phyloP scores from a whole-genome alignment of 2,113 vertebrate species.

The Leucosticte australis region DNA sequence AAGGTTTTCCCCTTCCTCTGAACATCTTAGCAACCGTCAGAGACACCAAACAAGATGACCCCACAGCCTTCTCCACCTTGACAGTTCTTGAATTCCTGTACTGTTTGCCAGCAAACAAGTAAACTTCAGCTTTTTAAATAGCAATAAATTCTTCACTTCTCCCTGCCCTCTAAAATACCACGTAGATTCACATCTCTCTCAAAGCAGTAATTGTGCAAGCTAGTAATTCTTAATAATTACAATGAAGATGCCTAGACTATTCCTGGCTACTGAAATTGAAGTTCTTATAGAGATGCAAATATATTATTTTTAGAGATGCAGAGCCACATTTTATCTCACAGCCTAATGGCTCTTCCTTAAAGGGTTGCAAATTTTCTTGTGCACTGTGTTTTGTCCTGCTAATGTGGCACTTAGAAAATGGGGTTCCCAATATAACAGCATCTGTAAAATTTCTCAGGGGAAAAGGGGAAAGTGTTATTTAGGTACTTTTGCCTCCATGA shows the following conservation, averaged over 20 bases:
- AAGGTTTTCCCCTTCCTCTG: not conserved
- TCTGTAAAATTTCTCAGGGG: not conserved
- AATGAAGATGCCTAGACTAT: constrained; percentile 16
- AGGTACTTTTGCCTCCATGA: not conserved
- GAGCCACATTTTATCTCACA: not conserved
- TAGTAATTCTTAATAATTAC: constrained; percentile 40
- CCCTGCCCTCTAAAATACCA: not conserved
- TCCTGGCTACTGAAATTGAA: not conserved
- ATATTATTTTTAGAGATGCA: constrained; percentile 39
- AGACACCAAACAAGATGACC: not conserved
- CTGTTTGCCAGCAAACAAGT: not conserved
- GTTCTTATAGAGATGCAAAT: constrained; percentile 31
- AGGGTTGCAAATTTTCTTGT: not conserved
- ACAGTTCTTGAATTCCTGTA: not conserved
- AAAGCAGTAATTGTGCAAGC: constrained; percentile 36
- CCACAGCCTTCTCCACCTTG: not conserved
- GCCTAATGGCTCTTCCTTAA: not conserved
- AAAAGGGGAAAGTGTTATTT: not conserved
- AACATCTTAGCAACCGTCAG: not conserved
- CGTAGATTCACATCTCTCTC: constrained; percentile 5
- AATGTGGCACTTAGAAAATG: not conserved
- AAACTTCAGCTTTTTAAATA: constrained; percentile 1
- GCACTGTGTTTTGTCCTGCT: not conserved
- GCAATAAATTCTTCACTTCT: constrained; percentile 8
- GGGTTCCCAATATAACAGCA: not conserved